Conservation (phyloP, 2,113 vertebrate genomes). For the Hippocampus guttulatus region DNA sequence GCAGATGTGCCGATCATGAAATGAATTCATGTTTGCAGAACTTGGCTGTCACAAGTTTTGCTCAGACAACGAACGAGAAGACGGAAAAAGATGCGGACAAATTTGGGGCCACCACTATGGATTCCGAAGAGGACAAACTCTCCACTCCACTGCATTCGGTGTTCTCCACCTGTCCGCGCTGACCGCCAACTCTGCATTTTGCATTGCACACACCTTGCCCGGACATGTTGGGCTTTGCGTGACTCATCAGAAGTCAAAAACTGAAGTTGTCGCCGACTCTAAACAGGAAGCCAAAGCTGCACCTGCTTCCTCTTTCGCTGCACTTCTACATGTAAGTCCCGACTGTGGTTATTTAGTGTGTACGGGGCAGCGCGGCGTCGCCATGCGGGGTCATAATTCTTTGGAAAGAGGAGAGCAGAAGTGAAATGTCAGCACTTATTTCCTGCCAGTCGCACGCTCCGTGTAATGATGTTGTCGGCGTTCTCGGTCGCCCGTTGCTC, state of each 20-base stretch:
- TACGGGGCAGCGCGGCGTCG: slow-evolving; percentile 31
- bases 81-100: not conserved
- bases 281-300: slow-evolving; percentile 25
- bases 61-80: not conserved
- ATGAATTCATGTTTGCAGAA: not conserved
- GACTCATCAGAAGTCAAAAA: slow-evolving; percentile 27
- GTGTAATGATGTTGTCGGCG: slow-evolving; percentile 47
- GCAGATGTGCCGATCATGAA: not conserved
- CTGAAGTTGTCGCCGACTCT: slow-evolving; percentile 13
- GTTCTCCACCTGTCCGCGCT: slow-evolving; percentile 39
- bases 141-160: slow-evolving; percentile 11
- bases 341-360: slow-evolving; percentile 41
- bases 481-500: slow-evolving; percentile 35
- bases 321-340: slow-evolving; percentile 19
- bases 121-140: not conserved
- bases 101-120: not conserved
- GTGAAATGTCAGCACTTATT: slow-evolving; percentile 65
- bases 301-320: slow-evolving; percentile 16
- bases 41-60: not conserved
- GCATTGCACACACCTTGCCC: slow-evolving; percentile 11
- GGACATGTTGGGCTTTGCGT: slow-evolving; percentile 23
- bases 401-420: slow-evolving; percentile 44
- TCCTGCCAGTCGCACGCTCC: slow-evolving; percentile 58
- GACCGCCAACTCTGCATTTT: slow-evolving; percentile 34
- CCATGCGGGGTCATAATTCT: slow-evolving; percentile 53